Base-by-base conservation (phyloP, 2,888 invertebrate species). In the Tuta absoluta region DNA sequence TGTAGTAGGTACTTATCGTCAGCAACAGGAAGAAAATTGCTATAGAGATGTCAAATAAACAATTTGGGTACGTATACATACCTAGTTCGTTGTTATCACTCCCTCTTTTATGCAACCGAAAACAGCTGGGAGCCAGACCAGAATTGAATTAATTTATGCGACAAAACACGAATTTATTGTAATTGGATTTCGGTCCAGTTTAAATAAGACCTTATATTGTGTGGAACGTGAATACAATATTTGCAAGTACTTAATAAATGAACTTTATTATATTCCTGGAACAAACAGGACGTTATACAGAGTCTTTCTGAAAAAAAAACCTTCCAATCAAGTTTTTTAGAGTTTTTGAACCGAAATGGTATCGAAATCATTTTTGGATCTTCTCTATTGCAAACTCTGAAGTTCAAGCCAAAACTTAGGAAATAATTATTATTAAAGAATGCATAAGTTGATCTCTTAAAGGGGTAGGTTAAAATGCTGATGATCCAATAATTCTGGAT, bases 61-160 rank as follows among this genome's bases (percentile, higher is more conserved):
- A 56, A n/a, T 28, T 33, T 33, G n/a, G 33, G n/a, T 33, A 8
- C 1, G 33, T 33, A 28, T 33, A 33, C 33, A 4, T 33, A 23
- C 21, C 17, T 19, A 17, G 28, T 23, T n/a, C 8, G 17, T 56
- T 17, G 24, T 56, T 56, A 24, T 56, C 56, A 56, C 56, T 56
- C 56, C 56, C 38, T 58, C 58, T 38, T 58, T 53, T 38, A 58
- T 21, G 58, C 37, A 37, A 38, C 58, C 58, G 14, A 58, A 58
- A 58, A 58, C 38, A 58, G 58, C 58, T 58, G 38, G 38, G 21
- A 58, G 37, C 58, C 4, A 58, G 21, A 21, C 37, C 11, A 37
- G 58, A 58, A 58, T 58, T 19, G 58, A 58, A 58, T 58, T 58
- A 58, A 58, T 58, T 38, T 58, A 58, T 58, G 37, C 21, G 58